phyloP scores from a whole-genome alignment of 2,113 vertebrate species.

The Callocephalon fimbriatum region DNA sequence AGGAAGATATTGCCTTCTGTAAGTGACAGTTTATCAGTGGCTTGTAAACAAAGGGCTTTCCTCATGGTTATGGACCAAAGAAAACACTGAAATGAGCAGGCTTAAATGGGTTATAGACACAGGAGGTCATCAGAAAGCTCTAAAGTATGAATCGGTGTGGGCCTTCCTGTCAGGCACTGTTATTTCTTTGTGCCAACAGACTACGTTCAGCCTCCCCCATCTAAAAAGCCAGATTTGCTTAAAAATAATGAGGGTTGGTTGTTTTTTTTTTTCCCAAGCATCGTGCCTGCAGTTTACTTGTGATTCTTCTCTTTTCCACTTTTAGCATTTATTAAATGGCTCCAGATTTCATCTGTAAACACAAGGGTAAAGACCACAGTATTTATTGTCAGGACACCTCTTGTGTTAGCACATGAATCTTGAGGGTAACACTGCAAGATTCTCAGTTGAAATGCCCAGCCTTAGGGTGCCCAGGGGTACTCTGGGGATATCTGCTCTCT shows the following conservation, averaged over 20 bases:
- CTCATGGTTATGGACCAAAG: constrained; percentile 7
- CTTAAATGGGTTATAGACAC: neutral
- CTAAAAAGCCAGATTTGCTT: neutral
- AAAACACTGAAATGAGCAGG: neutral
- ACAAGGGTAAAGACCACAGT: neutral
- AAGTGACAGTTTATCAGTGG: constrained; percentile 49
- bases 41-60: constrained; percentile 57
- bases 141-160: neutral
- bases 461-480: neutral
- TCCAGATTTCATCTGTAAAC: neutral
- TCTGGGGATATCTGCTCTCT: neutral
- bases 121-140: neutral
- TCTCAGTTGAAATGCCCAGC: neutral
- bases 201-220: neutral
- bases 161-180: neutral
- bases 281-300: neutral
- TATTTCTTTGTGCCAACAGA: neutral
- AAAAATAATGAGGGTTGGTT: neutral
- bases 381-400: neutral
- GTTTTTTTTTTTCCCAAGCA: neutral
- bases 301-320: neutral
- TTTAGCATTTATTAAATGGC: neutral
- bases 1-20: constrained; percentile 35
- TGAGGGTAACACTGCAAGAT: neutral
- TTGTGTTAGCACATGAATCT: neutral